These are phyloP conservation scores for Eupeodes latifasciatus DNA, from an alignment of 2,888 invertebrate genomes.

Conservation along the genomic window DNA sequence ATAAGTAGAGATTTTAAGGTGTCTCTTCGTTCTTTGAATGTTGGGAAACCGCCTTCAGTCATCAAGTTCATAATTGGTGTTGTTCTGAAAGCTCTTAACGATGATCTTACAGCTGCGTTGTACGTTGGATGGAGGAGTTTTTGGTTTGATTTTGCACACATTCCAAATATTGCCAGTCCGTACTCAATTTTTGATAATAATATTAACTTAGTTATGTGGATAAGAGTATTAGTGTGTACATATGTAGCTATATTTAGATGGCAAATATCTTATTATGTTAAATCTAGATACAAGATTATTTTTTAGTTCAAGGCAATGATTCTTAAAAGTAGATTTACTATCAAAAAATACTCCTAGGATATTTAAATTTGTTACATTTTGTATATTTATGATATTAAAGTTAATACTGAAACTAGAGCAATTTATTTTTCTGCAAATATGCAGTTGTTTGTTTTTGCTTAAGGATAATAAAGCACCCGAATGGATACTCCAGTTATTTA, in stretches of 20 bases:
- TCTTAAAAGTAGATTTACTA: constrained; percentile 17
- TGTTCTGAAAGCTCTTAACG: no score
- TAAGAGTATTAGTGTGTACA: no score
- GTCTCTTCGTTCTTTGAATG: constrained; percentile 14
- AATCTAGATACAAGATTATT: constrained; percentile 42
- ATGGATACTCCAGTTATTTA: no score
- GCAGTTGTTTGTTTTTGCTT: constrained; percentile 9
- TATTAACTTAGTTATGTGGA: no score
- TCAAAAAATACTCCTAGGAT: neutral
- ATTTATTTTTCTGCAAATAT: neutral
- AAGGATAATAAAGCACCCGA: no score
- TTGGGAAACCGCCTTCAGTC: constrained; percentile 52
- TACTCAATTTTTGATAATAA: no score
- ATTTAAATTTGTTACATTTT: constrained; percentile 9
- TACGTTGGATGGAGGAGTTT: no score
- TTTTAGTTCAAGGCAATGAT: constrained; percentile 53
- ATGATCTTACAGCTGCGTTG: no score
- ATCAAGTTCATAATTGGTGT: constrained; percentile 13
- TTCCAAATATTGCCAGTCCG: no score
- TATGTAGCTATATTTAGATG: neutral
- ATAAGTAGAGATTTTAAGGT: neutral
- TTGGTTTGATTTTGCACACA: no score
- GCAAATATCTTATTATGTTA: constrained; percentile 43
- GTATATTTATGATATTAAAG: neutral
- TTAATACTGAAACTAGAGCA: constrained; percentile 1